A percentile compares a stretch with the other conserved stretches of the same genome.
phyloP scores from a whole-genome alignment of 2,888 invertebrate species.

The Cremastinae sp. region DNA sequence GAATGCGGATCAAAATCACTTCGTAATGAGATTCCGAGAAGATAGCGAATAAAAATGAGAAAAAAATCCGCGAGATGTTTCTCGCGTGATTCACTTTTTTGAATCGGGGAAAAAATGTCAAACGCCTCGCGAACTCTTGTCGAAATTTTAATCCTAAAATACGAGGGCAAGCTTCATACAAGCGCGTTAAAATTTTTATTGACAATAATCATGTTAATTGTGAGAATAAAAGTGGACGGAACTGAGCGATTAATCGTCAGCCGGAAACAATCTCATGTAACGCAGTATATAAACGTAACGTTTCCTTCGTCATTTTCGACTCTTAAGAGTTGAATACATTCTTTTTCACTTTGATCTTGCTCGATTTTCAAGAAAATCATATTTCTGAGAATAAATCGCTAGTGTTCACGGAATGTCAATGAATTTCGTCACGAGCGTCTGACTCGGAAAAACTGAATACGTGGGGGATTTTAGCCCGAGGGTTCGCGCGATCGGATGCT shows the following conservation, averaged over 20 bases:
- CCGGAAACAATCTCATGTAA: slow-evolving; percentile 40
- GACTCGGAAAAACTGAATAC: background rate
- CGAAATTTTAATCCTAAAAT: too few relatives aligned
- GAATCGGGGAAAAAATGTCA: background rate
- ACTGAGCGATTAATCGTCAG: slow-evolving; percentile 25
- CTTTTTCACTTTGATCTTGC: background rate
- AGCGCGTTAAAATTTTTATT: background rate
- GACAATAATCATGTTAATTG: too few relatives aligned
- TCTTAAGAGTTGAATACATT: background rate
- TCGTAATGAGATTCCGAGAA: slow-evolving; percentile 28
- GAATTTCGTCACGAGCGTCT: slow-evolving; percentile 35
- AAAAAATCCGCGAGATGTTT: slow-evolving; percentile 40
- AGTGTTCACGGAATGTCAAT: slow-evolving; percentile 33
- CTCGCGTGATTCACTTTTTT: slow-evolving; percentile 40
- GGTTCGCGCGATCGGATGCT: slow-evolving; percentile 12
- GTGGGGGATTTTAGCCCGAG: slow-evolving; percentile 10
- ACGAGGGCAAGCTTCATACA: too few relatives aligned
- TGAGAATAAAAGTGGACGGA: too few relatives aligned
- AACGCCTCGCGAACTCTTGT: too few relatives aligned
- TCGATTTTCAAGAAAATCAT: background rate
- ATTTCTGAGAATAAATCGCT: slow-evolving; percentile 1
- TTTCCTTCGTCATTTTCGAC: slow-evolving; percentile 1
- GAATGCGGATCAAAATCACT: slow-evolving; percentile 56
- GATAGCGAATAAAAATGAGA: slow-evolving; percentile 26
- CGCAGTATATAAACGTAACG: slow-evolving; percentile 5